Conservation (phyloP, 23 tunicate genomes). For the Phallusia fumigata region DNA sequence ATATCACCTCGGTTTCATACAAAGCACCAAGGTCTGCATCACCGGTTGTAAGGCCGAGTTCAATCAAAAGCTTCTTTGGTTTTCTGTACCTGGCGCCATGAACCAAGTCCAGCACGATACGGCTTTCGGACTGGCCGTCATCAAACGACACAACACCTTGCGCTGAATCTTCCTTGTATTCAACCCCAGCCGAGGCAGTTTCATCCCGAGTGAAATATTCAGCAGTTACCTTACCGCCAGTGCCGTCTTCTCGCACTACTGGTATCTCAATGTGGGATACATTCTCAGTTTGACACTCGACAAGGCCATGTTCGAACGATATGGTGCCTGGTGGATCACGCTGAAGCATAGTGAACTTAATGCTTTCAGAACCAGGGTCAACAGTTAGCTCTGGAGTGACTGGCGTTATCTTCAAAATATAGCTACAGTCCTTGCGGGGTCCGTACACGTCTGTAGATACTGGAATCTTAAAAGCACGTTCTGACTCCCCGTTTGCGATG, state of each 20-base stretch:
- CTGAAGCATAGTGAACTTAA: background rate
- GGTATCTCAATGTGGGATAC: background rate
- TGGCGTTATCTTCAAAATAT: background rate
- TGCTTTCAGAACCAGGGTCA: background rate
- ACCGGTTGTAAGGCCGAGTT: background rate
- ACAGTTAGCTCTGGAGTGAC: conserved; percentile 24
- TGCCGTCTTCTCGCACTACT: conserved; percentile 7
- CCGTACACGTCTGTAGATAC: conserved; percentile 18
- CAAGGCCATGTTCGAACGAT: background rate
- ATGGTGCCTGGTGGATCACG: conserved; percentile 24
- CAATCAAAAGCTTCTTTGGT: background rate
- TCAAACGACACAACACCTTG: conserved; percentile 11
- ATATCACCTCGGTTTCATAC: conserved; percentile 9
- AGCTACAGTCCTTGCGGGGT: conserved; percentile 11
- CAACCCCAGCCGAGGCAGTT: conserved; percentile 26
- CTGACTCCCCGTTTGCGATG: conserved; percentile 10
- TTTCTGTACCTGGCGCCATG: conserved; percentile 13
- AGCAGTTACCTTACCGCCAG: conserved; percentile 16
- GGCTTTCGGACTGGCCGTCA: conserved; percentile 27
- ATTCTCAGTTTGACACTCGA: background rate
- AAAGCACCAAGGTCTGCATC: background rate
- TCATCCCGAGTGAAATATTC: background rate
- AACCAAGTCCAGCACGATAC: conserved; percentile 12
- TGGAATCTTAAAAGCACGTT: conserved; percentile 14
- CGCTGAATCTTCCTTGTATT: background rate